Evolutionary conservation across 2,888 invertebrate genomes (phyloP), one percentile per base, ranked within the genome.

Genomic region (Apoderus coryli): DNA sequence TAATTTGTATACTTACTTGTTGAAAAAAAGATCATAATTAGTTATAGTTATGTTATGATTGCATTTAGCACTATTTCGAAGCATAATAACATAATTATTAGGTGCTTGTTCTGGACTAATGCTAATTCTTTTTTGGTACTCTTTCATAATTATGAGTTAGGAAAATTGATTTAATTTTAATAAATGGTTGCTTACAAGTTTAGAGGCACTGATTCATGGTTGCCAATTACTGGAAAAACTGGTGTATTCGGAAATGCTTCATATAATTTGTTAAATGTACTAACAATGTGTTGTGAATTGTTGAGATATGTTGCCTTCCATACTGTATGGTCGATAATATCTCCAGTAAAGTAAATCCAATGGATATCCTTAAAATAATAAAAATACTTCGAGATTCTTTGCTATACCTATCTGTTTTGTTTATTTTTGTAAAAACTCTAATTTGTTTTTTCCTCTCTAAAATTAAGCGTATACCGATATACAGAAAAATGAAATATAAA

Each of bases 271-370:
- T 22, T 47, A 24, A 67, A 64, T 4, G 68, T 54, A 36, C 65
- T 61, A 4, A 50, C 49, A 28, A 79, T 64, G 38, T 68, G 64
- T 1, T 64, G 53, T 2, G 63, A 54, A 44, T 81, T 82, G 38
- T 65, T 57, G 27, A 65, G 60, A 22, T 63, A 59, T 0, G 75
- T 69, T 4, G 85, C 84, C 44, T 74, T 73, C 89, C 89, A 90
- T 13, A 85, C 67, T 38, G 76, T 74, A 49, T 89, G 88, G 44
- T 85, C 78, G 27, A 85, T 69, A 4, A 80, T 66, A 49, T 90
- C 89, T 3, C 89, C 89, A 10, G 88, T 80, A 52, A 82, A 78
- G 46, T 85, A 75, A 6, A 89, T 59, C 9, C 66, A 61, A 38
- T 72, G 70, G 10, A 45, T 39, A 33, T 48, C 43, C 45, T 45